phyloP scores from a whole-genome alignment of 2,888 invertebrate genomes.

The Pecten maximus region DNA sequence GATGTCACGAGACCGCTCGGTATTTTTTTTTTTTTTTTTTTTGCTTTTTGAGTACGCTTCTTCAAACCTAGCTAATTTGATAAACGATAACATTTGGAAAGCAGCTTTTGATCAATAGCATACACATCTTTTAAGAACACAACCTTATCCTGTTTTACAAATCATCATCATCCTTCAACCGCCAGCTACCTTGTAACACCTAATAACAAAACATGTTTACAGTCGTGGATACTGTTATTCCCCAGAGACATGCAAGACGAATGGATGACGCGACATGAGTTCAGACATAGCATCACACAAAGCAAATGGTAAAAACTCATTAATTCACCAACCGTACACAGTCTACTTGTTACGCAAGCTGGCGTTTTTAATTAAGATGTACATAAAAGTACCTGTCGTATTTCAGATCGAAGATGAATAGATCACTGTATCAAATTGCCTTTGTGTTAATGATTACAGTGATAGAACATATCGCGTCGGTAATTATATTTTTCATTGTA shows the following conservation, averaged over 20 bases:
- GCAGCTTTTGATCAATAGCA: too few species aligned
- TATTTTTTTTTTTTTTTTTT: too few species aligned
- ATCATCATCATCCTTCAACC: too few species aligned
- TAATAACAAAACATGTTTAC: neutral
- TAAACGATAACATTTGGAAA: too few species aligned
- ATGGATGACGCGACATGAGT: neutral
- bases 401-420: neutral
- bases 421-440: neutral
- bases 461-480: neutral
- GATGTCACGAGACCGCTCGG: too few species aligned
- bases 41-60: too few species aligned
- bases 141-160: too few species aligned
- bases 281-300: neutral
- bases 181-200: neutral
- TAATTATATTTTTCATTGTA: neutral
- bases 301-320: neutral
- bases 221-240: neutral
- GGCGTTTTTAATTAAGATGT: neutral
- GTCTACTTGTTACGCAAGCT: neutral
- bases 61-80: too few species aligned
- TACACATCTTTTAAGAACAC: too few species aligned
- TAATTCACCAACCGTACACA: neutral
- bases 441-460: neutral
- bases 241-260: neutral
- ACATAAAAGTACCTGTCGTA: slow-evolving; percentile 2